Base-by-base conservation (phyloP, 2,797 vertebrate genomes). In the Odontamblyopus rebecca region DNA sequence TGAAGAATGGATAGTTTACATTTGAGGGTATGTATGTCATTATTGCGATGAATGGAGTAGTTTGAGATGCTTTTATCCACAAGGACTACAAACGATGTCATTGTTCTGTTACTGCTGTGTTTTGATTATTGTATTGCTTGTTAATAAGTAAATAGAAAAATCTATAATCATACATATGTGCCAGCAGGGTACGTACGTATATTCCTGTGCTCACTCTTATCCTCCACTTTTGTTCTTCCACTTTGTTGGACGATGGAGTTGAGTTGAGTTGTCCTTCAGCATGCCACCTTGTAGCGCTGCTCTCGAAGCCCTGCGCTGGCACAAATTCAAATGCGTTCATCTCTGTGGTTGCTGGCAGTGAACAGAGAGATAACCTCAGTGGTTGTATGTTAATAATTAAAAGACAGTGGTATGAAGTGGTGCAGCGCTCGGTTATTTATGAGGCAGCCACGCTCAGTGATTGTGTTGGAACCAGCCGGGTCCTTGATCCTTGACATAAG, bases 401-500 rank as follows among this genome's bases (percentile, higher is more conserved):
- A 91, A 91, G 85, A 85, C 87, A 86, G 82, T 81, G 86, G 83
- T 92, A 88, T 90, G 88, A 91, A 93, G 84, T 88, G 73, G 86
- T 85, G 81, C 74, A 66, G 87, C 83, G 82, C 86, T 91, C 78
- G 88, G 87, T 91, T 91, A 93, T 93, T 91, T 92, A 92, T 91
- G 86, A 92, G 89, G 68, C 77, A 82, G 74, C 80, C 87, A 81
- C 76, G 78, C 81, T 74, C 84, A 85, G 69, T 89, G 91, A 91
- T 91, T 91, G 91, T 91, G 89, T 89, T 89, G 84, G 89, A 92
- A 92, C 89, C 87, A 89, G 84, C 74, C 86, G 67, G 90, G 91
- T 89, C 90, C 91, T 92, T 93, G 90, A 93, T 93, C 92, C 85
- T 75, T 91, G 89, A 90, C 92, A 92, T 89, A 83, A 89, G 88